Evolutionary conservation across 35 echinoderm and acorn worm genomes (phyloP).

Genomic region (Chiridota heheva): DNA sequence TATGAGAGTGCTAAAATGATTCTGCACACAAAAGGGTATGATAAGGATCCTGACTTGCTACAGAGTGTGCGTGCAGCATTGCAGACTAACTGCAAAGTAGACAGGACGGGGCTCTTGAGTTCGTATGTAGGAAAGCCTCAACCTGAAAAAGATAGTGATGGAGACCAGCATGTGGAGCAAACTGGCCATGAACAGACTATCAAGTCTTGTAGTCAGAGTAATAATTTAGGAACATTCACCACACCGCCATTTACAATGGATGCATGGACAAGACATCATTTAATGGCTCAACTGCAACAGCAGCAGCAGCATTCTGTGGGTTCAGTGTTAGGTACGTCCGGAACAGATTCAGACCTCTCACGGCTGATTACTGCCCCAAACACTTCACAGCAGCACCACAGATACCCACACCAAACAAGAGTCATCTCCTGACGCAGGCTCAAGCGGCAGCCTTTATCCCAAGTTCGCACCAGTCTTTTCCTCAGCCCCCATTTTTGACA

Average conservation of each 20-base stretch:
- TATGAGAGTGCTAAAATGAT: slow-evolving; percentile 92
- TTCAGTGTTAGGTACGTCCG: background rate
- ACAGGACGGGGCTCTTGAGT: slow-evolving; percentile 34
- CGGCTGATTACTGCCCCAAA: slow-evolving; percentile 41
- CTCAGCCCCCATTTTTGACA: too few relatives aligned
- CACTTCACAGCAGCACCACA: slow-evolving; percentile 5
- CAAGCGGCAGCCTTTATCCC: too few relatives aligned
- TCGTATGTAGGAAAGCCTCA: slow-evolving; percentile 46
- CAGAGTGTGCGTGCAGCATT: slow-evolving; percentile 83
- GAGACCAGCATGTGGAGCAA: slow-evolving; percentile 7
- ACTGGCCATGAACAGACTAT: background rate
- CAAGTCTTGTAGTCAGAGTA: slow-evolving; percentile 1
- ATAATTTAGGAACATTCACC: background rate
- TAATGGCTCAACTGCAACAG: slow-evolving; percentile 51
- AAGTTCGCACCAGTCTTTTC: too few relatives aligned
- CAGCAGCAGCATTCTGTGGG: slow-evolving; percentile 60
- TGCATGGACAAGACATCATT: slow-evolving; percentile 64
- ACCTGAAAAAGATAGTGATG: slow-evolving; percentile 24
- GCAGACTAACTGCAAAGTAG: slow-evolving; percentile 77
- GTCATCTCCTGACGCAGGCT: too few relatives aligned
- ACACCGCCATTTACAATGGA: slow-evolving; percentile 41
- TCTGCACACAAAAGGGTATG: slow-evolving; percentile 59
- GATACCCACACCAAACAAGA: background rate
- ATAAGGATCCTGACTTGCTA: slow-evolving; percentile 72
- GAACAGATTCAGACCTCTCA: slow-evolving; percentile 9